Percentiles rank a stretch among this genome's conserved stretches.
Evolutionary conservation across 2,888 invertebrate genomes (phyloP).

Genomic region (Drosophila koepferae): DNA sequence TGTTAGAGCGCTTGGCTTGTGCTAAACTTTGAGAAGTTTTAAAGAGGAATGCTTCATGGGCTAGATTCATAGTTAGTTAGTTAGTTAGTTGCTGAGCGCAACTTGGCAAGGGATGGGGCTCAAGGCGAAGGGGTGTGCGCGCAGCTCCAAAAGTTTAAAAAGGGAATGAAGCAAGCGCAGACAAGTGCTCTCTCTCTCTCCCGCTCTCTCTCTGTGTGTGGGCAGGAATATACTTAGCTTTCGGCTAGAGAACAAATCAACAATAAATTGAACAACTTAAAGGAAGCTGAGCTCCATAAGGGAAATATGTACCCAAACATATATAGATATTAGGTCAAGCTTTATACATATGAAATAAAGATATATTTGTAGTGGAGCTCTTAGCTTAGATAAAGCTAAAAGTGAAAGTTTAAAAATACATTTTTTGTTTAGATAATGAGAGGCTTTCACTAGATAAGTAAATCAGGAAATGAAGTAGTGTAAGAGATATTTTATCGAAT

Average conservation of each 20-base stretch:
- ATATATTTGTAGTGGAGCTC: background rate
- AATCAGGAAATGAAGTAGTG: too few species aligned
- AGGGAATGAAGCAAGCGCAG: background rate
- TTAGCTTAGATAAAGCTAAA: background rate
- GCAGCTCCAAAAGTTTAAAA: constrained; percentile 25
- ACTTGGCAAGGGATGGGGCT: constrained; percentile 5
- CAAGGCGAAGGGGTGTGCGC: background rate
- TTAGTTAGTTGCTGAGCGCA: constrained; percentile 47
- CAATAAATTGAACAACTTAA: background rate
- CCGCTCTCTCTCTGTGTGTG: background rate
- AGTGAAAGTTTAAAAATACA: too few species aligned
- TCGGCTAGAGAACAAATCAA: constrained; percentile 2
- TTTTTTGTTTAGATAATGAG: too few species aligned
- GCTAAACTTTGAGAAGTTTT: constrained; percentile 72
- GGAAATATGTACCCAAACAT: background rate
- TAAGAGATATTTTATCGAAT: too few species aligned
- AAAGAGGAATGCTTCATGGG: constrained; percentile 79
- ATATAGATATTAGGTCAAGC: background rate
- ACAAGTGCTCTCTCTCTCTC: background rate
- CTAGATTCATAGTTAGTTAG: constrained; percentile 77
- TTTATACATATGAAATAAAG: background rate
- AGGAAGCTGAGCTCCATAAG: background rate
- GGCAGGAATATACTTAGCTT: background rate
- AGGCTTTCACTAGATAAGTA: too few species aligned
- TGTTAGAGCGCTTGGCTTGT: constrained; percentile 11